Evolutionary conservation across 1,140 invertebrate genomes (phyloP), one percentile per base, ranked within the genome.

Genomic region (Plutomurus gul): DNA sequence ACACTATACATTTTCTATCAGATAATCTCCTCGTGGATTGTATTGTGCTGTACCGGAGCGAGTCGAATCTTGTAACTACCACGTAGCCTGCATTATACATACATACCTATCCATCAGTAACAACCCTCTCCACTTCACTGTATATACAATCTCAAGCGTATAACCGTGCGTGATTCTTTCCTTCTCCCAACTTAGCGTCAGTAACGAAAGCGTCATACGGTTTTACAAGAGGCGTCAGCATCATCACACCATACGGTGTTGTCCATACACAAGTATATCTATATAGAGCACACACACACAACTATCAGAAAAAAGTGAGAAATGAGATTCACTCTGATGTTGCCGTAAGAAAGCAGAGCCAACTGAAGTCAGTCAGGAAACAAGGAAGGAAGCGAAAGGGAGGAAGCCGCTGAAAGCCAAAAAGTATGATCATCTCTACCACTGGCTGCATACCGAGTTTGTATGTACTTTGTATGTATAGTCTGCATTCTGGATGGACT

Each of bases 391-490:
- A 76, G 75, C 25, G 75, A 65, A 60, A 51, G 70, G 47, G 60
- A 75, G 60, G 75, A 77, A 77, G 75, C 75, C 37, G 75, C 46
- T 77, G 56, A 51, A 75, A 75, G 46, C 22, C 18, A 77, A 30
- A 46, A 33, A 65, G 13, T 65, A 16, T 65, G 51, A 77, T 77
- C 75, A 13, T 65, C 56, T 30, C 27, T 49, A 18, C 6, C 37
- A 39, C 13, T 13, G 6, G 20, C 10, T 51, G 20, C 7, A 49
- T 49, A 51, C 47, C 25, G 20, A 22, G 25, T 22, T 51, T 51
- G 2, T 8, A 18, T 18, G 25, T 49, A 10, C 18, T 6, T n/a
- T 51, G 8, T 51, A 51, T 7, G 20, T 11, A 5, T 8, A 51
- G 0, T 51, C 47, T 51, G 47, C 47, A 22, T 51, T 25, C 20